These are phyloP conservation scores for Polyploca ridens DNA, from an alignment of 2,888 invertebrate species.

Conservation along the genomic window DNA sequence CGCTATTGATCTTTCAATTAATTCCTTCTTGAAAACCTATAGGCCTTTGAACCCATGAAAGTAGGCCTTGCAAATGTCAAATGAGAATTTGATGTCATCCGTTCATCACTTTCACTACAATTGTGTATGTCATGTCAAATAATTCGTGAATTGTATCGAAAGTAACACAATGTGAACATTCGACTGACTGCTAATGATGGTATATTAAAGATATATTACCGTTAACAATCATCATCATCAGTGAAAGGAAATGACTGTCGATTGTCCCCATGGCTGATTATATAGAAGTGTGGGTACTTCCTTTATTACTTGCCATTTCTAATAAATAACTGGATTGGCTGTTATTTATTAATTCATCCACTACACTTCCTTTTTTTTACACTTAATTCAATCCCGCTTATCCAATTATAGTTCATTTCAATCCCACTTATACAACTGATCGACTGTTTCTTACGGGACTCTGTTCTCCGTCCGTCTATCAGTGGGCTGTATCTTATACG, in stretches of 20 bases:
- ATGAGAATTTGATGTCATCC: too few species aligned
- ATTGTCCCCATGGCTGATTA: slow-evolving; percentile 7
- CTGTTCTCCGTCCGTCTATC: too few species aligned
- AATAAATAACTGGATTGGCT: not conserved
- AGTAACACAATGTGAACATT: not conserved
- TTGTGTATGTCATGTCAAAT: not conserved
- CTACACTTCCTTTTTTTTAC: not conserved
- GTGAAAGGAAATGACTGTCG: slow-evolving; percentile 8
- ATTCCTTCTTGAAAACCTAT: too few species aligned
- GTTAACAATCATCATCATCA: slow-evolving; percentile 3
- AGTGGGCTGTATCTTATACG: too few species aligned
- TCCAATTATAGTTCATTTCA: too few species aligned
- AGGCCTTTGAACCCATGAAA: too few species aligned
- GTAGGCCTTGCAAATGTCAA: too few species aligned
- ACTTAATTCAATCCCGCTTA: too few species aligned
- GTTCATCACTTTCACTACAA: too few species aligned
- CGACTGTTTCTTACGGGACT: too few species aligned
- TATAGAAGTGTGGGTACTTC: not conserved
- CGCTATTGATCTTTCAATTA: too few species aligned
- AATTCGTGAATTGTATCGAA: not conserved
- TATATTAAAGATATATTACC: slow-evolving; percentile 9
- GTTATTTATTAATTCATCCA: not conserved
- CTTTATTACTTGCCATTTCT: not conserved
- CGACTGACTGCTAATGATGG: not conserved
- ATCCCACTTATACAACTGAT: too few species aligned